Percentiles rank a stretch among this genome's conserved stretches.
These are phyloP conservation scores for Leptopterna dolabrata DNA, from an alignment of 2,888 invertebrate genomes.

Conservation along the genomic window DNA sequence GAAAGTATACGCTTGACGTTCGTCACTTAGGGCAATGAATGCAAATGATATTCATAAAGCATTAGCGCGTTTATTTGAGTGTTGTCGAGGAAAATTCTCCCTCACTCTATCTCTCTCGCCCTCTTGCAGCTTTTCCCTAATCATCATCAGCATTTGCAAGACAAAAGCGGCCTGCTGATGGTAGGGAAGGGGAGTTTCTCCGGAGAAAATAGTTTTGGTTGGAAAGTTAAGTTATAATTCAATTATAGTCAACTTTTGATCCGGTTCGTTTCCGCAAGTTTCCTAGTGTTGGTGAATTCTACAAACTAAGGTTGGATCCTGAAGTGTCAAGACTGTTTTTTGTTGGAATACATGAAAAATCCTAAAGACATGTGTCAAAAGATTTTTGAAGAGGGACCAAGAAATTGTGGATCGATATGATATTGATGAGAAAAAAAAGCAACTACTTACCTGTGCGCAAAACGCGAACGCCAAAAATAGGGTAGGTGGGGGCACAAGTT, in stretches of 20 bases:
- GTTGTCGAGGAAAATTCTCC: neutral
- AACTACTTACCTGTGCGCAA: too few relatives aligned
- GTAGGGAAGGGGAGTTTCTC: neutral
- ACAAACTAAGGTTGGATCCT: too few relatives aligned
- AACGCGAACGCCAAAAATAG: too few relatives aligned
- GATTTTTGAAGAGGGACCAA: too few relatives aligned
- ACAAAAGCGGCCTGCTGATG: neutral
- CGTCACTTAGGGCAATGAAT: slow-evolving; percentile 35
- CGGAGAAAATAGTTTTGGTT: neutral
- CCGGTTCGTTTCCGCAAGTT: neutral
- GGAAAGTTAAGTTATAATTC: slow-evolving; percentile 3
- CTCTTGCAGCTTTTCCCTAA: neutral
- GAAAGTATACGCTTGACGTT: slow-evolving; percentile 41
- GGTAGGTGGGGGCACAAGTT: too few relatives aligned
- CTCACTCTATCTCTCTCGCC: neutral
- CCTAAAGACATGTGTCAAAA: too few relatives aligned
- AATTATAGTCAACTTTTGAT: slow-evolving; percentile 12
- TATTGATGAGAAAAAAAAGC: too few relatives aligned
- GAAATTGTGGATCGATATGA: too few relatives aligned
- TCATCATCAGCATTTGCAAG: slow-evolving; percentile 50
- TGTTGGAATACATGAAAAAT: too few relatives aligned
- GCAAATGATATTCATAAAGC: slow-evolving; percentile 44
- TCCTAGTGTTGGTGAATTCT: neutral
- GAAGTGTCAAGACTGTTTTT: too few relatives aligned
- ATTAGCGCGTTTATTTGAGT: slow-evolving; percentile 27